Evolutionary conservation across 2,888 invertebrate genomes (phyloP).

Genomic region (Hyalella azteca): DNA sequence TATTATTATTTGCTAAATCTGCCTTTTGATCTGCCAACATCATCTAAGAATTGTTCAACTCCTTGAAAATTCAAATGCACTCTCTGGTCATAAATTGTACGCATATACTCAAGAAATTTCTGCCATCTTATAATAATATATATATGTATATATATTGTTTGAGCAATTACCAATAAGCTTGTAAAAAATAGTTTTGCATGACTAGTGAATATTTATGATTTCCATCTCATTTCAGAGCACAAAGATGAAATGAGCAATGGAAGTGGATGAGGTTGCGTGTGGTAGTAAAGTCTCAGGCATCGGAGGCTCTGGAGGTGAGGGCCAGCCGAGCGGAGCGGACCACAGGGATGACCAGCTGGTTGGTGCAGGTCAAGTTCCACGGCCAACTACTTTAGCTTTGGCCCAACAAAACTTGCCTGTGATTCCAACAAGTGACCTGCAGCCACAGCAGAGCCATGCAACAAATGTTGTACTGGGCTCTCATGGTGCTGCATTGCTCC

Average conservation of each 20-base stretch:
- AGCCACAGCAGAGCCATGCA: not conserved
- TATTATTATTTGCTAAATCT: too few species aligned
- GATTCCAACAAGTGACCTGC: not conserved
- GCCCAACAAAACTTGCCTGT: not conserved
- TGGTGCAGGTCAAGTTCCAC: not conserved
- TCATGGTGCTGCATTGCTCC: not conserved
- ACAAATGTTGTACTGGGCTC: too few species aligned
- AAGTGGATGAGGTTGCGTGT: not conserved
- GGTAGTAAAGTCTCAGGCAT: constrained; percentile 26
- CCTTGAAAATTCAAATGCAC: too few species aligned
- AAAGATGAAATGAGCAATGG: constrained; percentile 12
- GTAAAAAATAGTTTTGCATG: too few species aligned
- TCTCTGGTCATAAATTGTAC: too few species aligned
- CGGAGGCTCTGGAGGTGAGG: constrained; percentile 17
- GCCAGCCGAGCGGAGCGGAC: constrained; percentile 31
- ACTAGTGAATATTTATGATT: not conserved
- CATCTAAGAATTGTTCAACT: too few species aligned
- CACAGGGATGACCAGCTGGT: not conserved
- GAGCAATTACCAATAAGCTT: too few species aligned
- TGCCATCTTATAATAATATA: too few species aligned
- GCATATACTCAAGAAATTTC: too few species aligned
- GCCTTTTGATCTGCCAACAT: too few species aligned
- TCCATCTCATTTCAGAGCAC: not conserved
- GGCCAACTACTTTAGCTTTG: constrained; percentile 14
- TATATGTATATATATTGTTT: too few species aligned